Evolutionary conservation across 2,113 vertebrate species (phyloP), one percentile per base, ranked within the genome.

Genomic region (Ursus arctos): DNA sequence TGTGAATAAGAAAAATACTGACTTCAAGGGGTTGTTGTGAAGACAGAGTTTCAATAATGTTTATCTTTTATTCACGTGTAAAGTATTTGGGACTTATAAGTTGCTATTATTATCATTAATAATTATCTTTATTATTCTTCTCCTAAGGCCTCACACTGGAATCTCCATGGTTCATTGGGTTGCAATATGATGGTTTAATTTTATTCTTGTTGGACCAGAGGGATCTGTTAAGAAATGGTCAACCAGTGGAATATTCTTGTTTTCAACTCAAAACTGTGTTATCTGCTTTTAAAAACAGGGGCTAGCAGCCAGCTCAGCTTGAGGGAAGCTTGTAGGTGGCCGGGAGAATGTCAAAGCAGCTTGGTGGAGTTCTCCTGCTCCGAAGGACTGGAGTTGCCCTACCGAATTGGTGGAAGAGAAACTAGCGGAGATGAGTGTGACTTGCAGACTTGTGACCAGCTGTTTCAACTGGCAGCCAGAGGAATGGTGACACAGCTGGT

Each of bases 201-300:
- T 96, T 92, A 55, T 83, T 96, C 53, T 80, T 15, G 21, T 40
- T 96, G 82, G 1, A 88, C 43, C 63, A 67, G 36, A 95, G 31
- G 40, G 12, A 40, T 88, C 82, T 88, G 36, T 10, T 53, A 93
- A 92, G 65, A 94, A 72, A 86, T 49, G 22, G 16, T 90, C 43
- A 61, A 26, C 10, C 21, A 63, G 26, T 72, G 4, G 31, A 86
- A 53, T 79, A 33, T 61, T 82, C 72, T 92, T 61, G 26, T 72
- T 22, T 69, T 65, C 65, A 43, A 53, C 19, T 69, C 69, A 65
- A 84, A 95, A 88, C 28, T 55, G 22, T 82, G 61, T 47, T 24
- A 55, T 81, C 33, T 81, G 19, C 51, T 94, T 93, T 49, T 67
- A 28, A 69, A 33, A 87, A 92, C 40, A 40, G 11, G 21, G 6